These are phyloP conservation scores for Beris chalybata DNA, from an alignment of 2,888 invertebrate species.

Conservation along the genomic window DNA sequence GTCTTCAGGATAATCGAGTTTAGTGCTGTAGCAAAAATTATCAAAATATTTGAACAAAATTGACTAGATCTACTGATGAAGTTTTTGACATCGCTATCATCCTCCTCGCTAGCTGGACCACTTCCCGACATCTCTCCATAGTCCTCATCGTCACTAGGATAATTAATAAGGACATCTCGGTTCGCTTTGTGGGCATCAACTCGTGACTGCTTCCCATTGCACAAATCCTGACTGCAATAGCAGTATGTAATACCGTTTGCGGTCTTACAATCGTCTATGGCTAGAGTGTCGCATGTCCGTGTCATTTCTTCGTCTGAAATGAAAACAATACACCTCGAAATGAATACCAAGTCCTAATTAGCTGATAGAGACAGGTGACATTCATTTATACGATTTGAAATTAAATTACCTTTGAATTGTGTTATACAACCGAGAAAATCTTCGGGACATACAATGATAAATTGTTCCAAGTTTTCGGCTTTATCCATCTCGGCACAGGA, in stretches of 20 bases:
- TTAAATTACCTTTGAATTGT: slow-evolving; percentile 36
- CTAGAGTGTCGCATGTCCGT: slow-evolving; percentile 36
- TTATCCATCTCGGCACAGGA: slow-evolving; percentile 39
- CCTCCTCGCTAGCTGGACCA: slow-evolving; percentile 9
- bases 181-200: slow-evolving; percentile 37
- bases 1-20: slow-evolving; percentile 4
- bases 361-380: neutral
- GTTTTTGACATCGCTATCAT: slow-evolving; percentile 17
- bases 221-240: slow-evolving; percentile 37
- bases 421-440: slow-evolving; percentile 39
- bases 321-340: too few species aligned
- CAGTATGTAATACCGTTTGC: slow-evolving; percentile 39
- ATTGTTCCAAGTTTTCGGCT: slow-evolving; percentile 33
- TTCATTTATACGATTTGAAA: neutral
- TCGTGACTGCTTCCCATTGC: slow-evolving; percentile 35
- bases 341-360: too few species aligned
- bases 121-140: slow-evolving; percentile 37
- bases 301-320: slow-evolving; percentile 22
- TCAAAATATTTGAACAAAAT: slow-evolving; percentile 6
- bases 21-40: slow-evolving; percentile 19
- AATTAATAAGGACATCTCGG: slow-evolving; percentile 23
- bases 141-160: slow-evolving; percentile 39
- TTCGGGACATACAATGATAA: slow-evolving; percentile 38
- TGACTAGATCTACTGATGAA: slow-evolving; percentile 27
- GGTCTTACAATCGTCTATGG: slow-evolving; percentile 38